A percentile compares a stretch with the other conserved stretches of the same genome.
These are phyloP conservation scores for Dendrolimus kikuchii DNA, from an alignment of 1,140 invertebrate genomes.

Conservation along the genomic window DNA sequence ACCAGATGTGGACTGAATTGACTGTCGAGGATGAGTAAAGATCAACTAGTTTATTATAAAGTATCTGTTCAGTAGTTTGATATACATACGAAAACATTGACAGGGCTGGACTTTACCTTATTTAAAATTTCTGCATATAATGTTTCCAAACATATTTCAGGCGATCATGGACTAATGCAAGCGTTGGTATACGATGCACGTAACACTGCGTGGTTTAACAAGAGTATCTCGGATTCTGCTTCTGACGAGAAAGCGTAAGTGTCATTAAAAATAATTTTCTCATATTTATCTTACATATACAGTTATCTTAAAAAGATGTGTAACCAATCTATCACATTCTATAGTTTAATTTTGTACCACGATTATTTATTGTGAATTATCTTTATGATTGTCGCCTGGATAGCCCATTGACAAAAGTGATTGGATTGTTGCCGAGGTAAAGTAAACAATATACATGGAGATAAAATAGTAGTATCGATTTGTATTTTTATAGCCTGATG, in stretches of 20 bases:
- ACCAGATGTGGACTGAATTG: too few species aligned
- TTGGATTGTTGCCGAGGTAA: constrained; percentile 89
- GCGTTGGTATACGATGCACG: constrained; percentile 90
- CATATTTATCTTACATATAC: not conserved
- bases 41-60: too few species aligned
- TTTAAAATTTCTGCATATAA: not conserved
- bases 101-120: too few species aligned
- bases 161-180: constrained; percentile 88
- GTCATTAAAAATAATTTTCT: constrained; percentile 1
- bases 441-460: constrained; percentile 51
- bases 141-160: constrained; percentile 52
- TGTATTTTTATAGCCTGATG: too few species aligned
- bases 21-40: too few species aligned
- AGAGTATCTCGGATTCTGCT: constrained; percentile 78
- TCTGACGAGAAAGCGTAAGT: constrained; percentile 77
- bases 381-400: constrained; percentile 48
- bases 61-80: too few species aligned
- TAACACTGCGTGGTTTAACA: constrained; percentile 87
- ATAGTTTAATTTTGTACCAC: constrained; percentile 14
- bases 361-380: constrained; percentile 32
- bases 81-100: too few species aligned
- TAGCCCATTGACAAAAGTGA: constrained; percentile 87
- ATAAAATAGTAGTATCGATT: too few species aligned
- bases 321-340: not conserved
- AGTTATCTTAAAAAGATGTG: not conserved